Conservation (phyloP, 35 echinoderm and acorn worm species). For the Amphiura filiformis region DNA sequence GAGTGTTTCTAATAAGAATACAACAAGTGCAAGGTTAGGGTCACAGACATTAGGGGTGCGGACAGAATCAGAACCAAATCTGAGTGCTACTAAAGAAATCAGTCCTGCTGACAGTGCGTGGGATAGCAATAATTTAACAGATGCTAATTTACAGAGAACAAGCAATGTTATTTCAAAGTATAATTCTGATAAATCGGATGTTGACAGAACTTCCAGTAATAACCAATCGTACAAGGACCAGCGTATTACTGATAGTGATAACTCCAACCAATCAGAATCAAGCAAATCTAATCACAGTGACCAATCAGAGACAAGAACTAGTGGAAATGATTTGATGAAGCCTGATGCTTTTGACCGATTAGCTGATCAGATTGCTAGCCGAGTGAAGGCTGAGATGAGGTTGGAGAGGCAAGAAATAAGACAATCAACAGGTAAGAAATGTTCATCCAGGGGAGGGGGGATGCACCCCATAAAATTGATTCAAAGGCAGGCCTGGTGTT, state of each 20-base stretch:
- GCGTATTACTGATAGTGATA: not conserved
- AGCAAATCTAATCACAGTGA: not conserved
- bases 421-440: constrained; percentile 1
- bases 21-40: constrained; percentile 6
- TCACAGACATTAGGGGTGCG: not conserved
- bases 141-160: not conserved
- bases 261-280: not conserved
- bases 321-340: constrained; percentile 27
- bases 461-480: too few relatives aligned
- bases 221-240: not conserved
- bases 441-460: too few relatives aligned
- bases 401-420: constrained; percentile 31
- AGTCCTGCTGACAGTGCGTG: not conserved
- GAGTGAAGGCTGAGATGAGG: constrained; percentile 51
- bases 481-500: too few relatives aligned
- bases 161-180: not conserved
- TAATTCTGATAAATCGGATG: not conserved
- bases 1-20: not conserved
- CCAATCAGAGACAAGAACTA: constrained; percentile 1
- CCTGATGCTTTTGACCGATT: constrained; percentile 60
- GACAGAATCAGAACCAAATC: constrained; percentile 3
- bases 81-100: not conserved
- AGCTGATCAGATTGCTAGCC: constrained; percentile 57
- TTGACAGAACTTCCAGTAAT: not conserved
- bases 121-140: too few relatives aligned